These are phyloP conservation scores for Remorina albescens DNA, from an alignment of 2,797 vertebrate species.

Conservation along the genomic window DNA sequence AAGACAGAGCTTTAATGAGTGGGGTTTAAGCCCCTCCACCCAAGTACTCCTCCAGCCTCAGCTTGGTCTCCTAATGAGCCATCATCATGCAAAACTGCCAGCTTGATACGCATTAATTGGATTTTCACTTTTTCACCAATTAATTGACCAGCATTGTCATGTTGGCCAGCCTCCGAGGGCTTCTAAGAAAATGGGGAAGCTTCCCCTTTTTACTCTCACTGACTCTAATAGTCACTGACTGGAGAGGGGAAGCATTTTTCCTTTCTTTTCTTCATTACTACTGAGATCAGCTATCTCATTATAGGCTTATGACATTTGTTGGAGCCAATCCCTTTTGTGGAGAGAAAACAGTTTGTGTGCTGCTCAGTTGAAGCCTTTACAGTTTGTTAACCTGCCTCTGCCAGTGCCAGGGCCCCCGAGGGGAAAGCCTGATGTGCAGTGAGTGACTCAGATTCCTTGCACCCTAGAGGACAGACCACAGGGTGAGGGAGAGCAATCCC, in stretches of 20 bases:
- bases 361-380: conserved; percentile 93
- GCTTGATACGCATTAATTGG: conserved; percentile 95
- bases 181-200: conserved; percentile 80
- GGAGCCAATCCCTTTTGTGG: conserved; percentile 92
- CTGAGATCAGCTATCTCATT: conserved; percentile 95
- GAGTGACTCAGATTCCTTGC: conserved; percentile 77
- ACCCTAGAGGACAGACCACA: conserved; percentile 81
- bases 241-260: conserved; percentile 89
- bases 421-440: conserved; percentile 76
- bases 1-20: conserved; percentile 93
- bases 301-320: conserved; percentile 96
- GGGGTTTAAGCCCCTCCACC: conserved; percentile 83
- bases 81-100: conserved; percentile 93
- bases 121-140: conserved; percentile 94
- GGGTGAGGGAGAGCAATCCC: conserved; percentile 80
- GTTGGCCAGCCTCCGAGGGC: conserved; percentile 85
- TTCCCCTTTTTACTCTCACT: conserved; percentile 84
- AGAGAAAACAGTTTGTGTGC: conserved; percentile 90
- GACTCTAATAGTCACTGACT: conserved; percentile 87
- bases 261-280: conserved; percentile 77
- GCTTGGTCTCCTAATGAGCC: conserved; percentile 89
- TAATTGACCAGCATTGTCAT: conserved; percentile 92
- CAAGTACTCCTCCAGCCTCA: conserved; percentile 72
- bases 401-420: conserved; percentile 78
- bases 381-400: conserved; percentile 89